Evolutionary conservation across 1,140 invertebrate genomes (phyloP), one percentile per base, ranked within the genome.

Genomic region (Araneus ventricosus): DNA sequence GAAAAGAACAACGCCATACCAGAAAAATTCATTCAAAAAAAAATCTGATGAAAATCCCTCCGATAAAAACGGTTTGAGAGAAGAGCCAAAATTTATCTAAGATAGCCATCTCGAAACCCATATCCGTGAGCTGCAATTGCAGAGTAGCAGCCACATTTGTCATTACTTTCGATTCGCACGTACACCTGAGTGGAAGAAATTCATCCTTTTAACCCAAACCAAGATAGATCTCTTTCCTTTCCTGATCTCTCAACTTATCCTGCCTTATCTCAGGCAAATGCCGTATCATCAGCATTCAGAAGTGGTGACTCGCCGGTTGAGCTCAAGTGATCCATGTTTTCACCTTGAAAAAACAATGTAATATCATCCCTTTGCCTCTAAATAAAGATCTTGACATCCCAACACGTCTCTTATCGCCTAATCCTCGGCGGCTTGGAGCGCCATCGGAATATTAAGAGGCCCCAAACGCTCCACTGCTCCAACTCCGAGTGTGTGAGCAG

Each of bases 291-390:
- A 45, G 90, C 90, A 70, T 86, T 52, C 80, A 92, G 59, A 41
- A 75, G 59, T 82, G 89, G 45, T 59, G 70, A 52, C 67, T 39
- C 63, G 34, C 22, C 57, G 27, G 59, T 22, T 34, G 80, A 75
- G 90, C 90, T 92, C 90, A 86, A 92, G 80, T 86, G 90, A 92
- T 92, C 90, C 82, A 86, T 92, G 90, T 92, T 92, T 92, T 92
- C 90, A 92, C 90, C 90, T 92, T 92, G 90, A 86, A 92, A 75
- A 92, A 92, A 92, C 90, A 92, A 92, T 92, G 80, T 92, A 85
- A 86, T 92, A 70, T 52, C 90, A 85, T 92, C 80, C 84, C 90
- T 30, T 52, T 59, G 61, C 90, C 34, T 92, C 90, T 92, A 92
- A 92, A 92, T 92, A 92, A 92, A 92, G 90, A 92, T 92, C 90